Percentiles rank a stretch among this genome's conserved stretches.
Evolutionary conservation across 2,888 invertebrate genomes (phyloP).

Genomic region (Dynastes maya): DNA sequence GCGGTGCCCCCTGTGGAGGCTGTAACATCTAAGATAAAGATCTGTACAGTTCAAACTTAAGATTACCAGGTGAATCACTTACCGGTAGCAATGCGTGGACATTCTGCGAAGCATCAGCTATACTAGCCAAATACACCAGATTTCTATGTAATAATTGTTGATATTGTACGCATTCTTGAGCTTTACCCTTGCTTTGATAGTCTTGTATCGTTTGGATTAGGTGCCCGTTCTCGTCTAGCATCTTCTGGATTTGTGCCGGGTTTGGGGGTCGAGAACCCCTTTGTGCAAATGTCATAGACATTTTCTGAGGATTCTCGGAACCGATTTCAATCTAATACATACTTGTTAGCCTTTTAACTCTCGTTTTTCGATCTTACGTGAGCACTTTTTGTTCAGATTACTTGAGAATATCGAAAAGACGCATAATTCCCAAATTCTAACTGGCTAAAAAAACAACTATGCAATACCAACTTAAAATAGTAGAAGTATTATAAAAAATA

Average conservation of each 20-base stretch:
- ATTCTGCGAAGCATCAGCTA: constrained; percentile 97
- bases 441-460: no score
- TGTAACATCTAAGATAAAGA: constrained; percentile 73
- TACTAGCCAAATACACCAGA: constrained; percentile 94
- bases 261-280: constrained; percentile 84
- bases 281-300: constrained; percentile 85
- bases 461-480: no score
- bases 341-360: neutral
- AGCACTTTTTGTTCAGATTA: no score
- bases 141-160: constrained; percentile 96
- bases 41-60: constrained; percentile 40
- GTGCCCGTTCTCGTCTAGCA: constrained; percentile 98
- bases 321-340: neutral
- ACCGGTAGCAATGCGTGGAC: constrained; percentile 92
- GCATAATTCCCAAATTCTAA: no score
- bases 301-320: constrained; percentile 61
- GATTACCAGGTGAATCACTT: constrained; percentile 62
- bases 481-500: no score
- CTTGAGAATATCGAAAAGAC: no score
- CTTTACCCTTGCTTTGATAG: constrained; percentile 95
- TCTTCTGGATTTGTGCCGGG: constrained; percentile 92
- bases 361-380: no score
- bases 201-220: constrained; percentile 98
- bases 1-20: constrained; percentile 70
- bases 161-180: constrained; percentile 93